Conservation (phyloP, 2,888 invertebrate species). For the Coenonympha arcania region DNA sequence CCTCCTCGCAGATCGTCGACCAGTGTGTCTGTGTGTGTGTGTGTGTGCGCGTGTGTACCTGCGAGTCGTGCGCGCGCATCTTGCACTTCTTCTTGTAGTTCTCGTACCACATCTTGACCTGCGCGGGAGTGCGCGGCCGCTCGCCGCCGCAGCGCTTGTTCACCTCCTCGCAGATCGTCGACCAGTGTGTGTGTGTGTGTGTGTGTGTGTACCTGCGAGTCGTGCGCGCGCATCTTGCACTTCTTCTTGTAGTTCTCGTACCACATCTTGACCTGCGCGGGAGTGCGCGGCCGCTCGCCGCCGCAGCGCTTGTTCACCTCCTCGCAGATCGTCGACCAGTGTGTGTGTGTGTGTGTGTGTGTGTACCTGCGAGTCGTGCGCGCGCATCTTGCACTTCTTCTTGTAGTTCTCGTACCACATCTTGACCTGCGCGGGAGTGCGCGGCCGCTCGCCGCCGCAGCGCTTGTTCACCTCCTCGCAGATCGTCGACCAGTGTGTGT, state of each 20-base stretch:
- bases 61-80: conserved; percentile 67
- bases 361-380: conserved; percentile 51
- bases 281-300: conserved; percentile 68
- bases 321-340: conserved; percentile 73
- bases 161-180: conserved; percentile 72
- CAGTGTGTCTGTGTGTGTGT: too few species aligned
- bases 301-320: conserved; percentile 72
- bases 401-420: conserved; percentile 75
- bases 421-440: conserved; percentile 72
- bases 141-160: conserved; percentile 70
- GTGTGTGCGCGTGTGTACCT: conserved; percentile 28
- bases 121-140: conserved; percentile 68
- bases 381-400: conserved; percentile 74
- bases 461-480: conserved; percentile 73
- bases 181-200: too few species aligned
- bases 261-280: conserved; percentile 74
- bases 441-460: conserved; percentile 68
- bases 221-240: conserved; percentile 71
- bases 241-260: conserved; percentile 74
- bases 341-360: too few species aligned
- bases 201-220: conserved; percentile 39
- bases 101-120: conserved; percentile 75
- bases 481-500: conserved; percentile 72
- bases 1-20: conserved; percentile 73
- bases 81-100: conserved; percentile 74